A percentile compares a stretch with the other conserved stretches of the same genome.
Conservation (phyloP, 2,888 invertebrate genomes). For the Axea sp. region DNA sequence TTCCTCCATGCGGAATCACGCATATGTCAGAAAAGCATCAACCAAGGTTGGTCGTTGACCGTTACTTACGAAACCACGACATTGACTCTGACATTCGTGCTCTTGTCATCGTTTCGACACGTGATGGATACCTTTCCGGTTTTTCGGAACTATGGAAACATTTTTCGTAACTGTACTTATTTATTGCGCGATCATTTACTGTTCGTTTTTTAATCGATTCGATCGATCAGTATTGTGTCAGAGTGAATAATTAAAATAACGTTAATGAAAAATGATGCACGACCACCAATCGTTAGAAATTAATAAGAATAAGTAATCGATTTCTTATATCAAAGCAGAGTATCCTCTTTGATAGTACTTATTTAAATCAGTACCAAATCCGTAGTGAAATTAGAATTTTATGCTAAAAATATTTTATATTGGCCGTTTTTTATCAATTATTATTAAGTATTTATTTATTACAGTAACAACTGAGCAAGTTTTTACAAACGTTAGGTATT, state of each 20-base stretch:
- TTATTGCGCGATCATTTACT: neutral
- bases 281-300: too few species aligned
- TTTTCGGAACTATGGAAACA: neutral
- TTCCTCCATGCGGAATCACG: slow-evolving; percentile 49
- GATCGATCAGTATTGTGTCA: neutral
- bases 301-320: too few species aligned
- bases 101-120: slow-evolving; percentile 30
- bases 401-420: too few species aligned
- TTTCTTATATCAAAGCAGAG: too few species aligned
- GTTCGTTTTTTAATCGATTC: neutral
- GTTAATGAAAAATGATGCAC: too few species aligned
- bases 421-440: too few species aligned
- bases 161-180: slow-evolving; percentile 20
- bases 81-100: slow-evolving; percentile 51
- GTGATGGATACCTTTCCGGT: slow-evolving; percentile 16
- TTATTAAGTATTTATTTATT: too few species aligned
- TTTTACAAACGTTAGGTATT: too few species aligned
- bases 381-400: too few species aligned
- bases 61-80: slow-evolving; percentile 65
- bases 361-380: too few species aligned
- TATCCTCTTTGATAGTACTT: too few species aligned
- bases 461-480: too few species aligned
- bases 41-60: slow-evolving; percentile 74
- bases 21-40: slow-evolving; percentile 61
- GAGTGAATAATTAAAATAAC: neutral